Evolutionary conservation across 2,113 vertebrate species (phyloP).

Genomic region (Xiphias gladius): DNA sequence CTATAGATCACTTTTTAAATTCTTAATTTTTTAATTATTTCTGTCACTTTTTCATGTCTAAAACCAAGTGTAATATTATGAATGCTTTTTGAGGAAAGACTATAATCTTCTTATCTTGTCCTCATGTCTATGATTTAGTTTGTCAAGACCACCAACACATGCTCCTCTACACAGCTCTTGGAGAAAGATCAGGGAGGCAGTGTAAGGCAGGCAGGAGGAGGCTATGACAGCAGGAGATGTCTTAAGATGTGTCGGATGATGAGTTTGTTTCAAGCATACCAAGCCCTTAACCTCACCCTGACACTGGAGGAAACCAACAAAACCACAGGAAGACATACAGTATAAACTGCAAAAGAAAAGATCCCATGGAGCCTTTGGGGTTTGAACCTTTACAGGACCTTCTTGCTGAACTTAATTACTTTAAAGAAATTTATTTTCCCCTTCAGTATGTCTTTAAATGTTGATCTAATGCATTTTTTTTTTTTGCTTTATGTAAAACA

Average conservation of each 20-base stretch:
- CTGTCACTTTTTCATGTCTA: too few relatives aligned
- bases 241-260: background rate
- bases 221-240: background rate
- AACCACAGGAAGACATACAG: background rate
- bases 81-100: background rate
- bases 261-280: background rate
- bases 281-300: background rate
- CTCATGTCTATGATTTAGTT: background rate
- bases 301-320: background rate
- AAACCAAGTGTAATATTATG: background rate
- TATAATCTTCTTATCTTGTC: background rate
- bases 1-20: too few relatives aligned
- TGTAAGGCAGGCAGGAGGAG: background rate
- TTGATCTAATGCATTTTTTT: background rate
- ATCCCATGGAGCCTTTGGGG: background rate
- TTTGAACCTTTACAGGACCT: background rate
- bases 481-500: background rate
- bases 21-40: too few relatives aligned
- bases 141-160: background rate
- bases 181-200: background rate
- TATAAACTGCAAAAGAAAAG: background rate
- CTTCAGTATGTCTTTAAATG: background rate
- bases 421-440: too few relatives aligned
- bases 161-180: background rate
- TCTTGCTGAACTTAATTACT: background rate